Evolutionary conservation across 2,888 invertebrate genomes (phyloP).

Genomic region (Slavum lentiscoides): DNA sequence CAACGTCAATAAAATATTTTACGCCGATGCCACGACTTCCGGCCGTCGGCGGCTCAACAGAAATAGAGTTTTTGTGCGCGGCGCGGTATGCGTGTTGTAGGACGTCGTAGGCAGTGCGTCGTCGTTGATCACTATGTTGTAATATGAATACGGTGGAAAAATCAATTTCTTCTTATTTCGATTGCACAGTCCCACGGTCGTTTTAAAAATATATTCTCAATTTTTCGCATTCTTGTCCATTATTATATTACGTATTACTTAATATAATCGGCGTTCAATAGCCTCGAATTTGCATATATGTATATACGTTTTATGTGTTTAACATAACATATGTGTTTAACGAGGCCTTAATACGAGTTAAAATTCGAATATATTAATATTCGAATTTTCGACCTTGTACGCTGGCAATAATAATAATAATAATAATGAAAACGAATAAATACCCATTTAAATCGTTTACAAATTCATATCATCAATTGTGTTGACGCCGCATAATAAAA

Average conservation of each 20-base stretch:
- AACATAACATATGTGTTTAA: neutral
- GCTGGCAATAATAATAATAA: neutral
- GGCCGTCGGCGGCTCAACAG: too few relatives aligned
- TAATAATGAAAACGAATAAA: slow-evolving; percentile 20
- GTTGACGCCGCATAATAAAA: neutral
- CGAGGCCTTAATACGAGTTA: neutral
- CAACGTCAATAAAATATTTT: too few relatives aligned
- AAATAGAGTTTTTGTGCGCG: too few relatives aligned
- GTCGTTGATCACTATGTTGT: too few relatives aligned
- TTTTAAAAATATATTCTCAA: neutral
- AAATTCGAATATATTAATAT: slow-evolving; percentile 10
- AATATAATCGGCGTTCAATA: slow-evolving; percentile 2
- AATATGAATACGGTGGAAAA: too few relatives aligned
- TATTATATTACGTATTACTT: too few relatives aligned
- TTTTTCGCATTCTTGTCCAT: too few relatives aligned
- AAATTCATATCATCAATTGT: slow-evolving; percentile 8
- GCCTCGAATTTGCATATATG: neutral
- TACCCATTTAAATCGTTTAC: slow-evolving; percentile 13
- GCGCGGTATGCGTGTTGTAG: too few relatives aligned
- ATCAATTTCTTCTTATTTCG: too few relatives aligned
- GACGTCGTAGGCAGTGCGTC: too few relatives aligned
- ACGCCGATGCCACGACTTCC: too few relatives aligned
- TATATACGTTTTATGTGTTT: slow-evolving; percentile 13
- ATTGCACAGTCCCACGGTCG: neutral
- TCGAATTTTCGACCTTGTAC: slow-evolving; percentile 31